Evolutionary conservation across 2,797 vertebrate genomes (phyloP), one percentile per base, ranked within the genome.

Genomic region (Pseudochirops corinnae): DNA sequence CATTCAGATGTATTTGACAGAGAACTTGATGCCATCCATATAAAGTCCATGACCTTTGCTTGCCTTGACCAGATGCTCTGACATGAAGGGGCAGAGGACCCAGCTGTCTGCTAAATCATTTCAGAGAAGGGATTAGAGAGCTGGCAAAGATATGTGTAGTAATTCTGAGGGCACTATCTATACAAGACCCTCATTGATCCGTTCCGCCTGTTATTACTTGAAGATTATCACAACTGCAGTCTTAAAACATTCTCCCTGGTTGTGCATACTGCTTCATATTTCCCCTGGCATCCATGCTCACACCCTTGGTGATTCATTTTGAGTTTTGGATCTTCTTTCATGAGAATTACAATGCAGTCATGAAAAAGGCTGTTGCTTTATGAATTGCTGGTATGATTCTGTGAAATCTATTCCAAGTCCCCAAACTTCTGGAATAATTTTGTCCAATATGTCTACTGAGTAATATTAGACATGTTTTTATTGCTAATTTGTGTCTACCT

Each of bases 401-500:
- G n/a, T 2, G 0, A 74, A 21, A 39, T 39, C 6, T n/a, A 16
- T 74, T 74, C 67, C n/a, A 74, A 21, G 5, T 39, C n/a, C n/a
- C 67, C n/a, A 74, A 74, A 39, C 67, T 74, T 74, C 13, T 74
- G n/a, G 67, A 39, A 21, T 39, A 9, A 16, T 39, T 39, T 74
- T 39, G 67, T 16, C 6, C 67, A 39, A 7, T 12, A 60, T 39
- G n/a, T 39, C 67, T 16, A 14, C 13, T 39, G 18, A 39, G 67
- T 39, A 39, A 39, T 39, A 39, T 57, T 74, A 74, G n/a, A 74
- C n/a, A 74, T 39, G 18, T 21, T 74, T 74, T 92, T 95, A 95
- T 93, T 56, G 82, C 92, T 82, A 91, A 92, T 55, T 56, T 33
- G 28, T 0, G 12, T 39, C 90, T 92, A 91, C 13, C 93, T 87